Percentiles rank a stretch among this genome's conserved stretches.
Evolutionary conservation across 2,888 invertebrate species (phyloP).

Genomic region (Sinopyrophorus schimmeli): DNA sequence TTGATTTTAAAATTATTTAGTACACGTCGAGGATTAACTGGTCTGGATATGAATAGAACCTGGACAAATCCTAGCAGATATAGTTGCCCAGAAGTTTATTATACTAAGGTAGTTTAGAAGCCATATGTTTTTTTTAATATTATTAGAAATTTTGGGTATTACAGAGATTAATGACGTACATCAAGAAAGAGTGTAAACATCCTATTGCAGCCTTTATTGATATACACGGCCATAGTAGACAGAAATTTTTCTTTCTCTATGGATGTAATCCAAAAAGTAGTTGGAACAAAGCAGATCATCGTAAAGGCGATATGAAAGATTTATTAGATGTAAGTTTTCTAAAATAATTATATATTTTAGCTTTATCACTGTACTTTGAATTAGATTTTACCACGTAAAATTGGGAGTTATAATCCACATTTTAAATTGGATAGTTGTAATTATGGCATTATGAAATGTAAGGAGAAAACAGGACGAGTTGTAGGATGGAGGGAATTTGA

Average conservation of each 20-base stretch:
- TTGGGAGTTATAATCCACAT: slow-evolving; percentile 30
- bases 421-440: slow-evolving; percentile 36
- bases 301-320: slow-evolving; percentile 32
- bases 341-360: slow-evolving; percentile 30
- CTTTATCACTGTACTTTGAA: slow-evolving; percentile 8
- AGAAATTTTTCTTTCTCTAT: slow-evolving; percentile 84
- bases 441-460: slow-evolving; percentile 73
- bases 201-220: slow-evolving; percentile 63
- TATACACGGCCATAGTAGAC: slow-evolving; percentile 81
- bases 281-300: slow-evolving; percentile 65
- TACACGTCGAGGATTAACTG: slow-evolving; percentile 80
- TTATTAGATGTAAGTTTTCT: slow-evolving; percentile 31
- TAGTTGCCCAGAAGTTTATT: slow-evolving; percentile 81
- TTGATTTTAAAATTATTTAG: slow-evolving; percentile 64
- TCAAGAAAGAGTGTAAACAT: slow-evolving; percentile 32
- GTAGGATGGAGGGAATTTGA: slow-evolving; percentile 85
- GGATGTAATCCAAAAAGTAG: slow-evolving; percentile 75
- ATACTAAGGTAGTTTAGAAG: slow-evolving; percentile 65
- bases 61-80: slow-evolving; percentile 78
- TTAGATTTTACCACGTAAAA: slow-evolving; percentile 34
- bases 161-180: slow-evolving; percentile 38
- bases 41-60: slow-evolving; percentile 82
- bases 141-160: not conserved
- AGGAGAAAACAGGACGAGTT: slow-evolving; percentile 83
- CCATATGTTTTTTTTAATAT: not conserved